Base-by-base conservation (phyloP, 2,113 vertebrate genomes). In the Herpailurus yagouaroundi region DNA sequence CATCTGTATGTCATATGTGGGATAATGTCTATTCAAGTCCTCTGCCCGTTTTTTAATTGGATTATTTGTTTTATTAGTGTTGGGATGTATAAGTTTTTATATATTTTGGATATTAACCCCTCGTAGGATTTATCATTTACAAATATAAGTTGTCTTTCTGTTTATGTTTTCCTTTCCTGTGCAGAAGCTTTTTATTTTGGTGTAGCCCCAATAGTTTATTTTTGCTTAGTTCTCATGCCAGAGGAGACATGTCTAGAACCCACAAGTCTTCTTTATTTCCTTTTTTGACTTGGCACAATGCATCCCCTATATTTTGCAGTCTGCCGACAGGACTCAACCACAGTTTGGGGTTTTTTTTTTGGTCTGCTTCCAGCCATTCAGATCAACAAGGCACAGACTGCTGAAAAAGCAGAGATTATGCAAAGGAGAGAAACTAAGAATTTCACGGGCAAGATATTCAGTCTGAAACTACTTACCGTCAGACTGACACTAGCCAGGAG, bases 391-490 rank as follows among this genome's bases (percentile, higher is more conserved):
- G 31, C 31, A 92, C 33, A 73, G 7, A 83, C 45, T 79, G 23
- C 33, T 66, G 79, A 73, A 73, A 88, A 94, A 81, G 73, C 52
- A 95, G 50, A 71, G 57, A n/a, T 60, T 38, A 66, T 60, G 60
- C 64, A 36, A 77, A 89, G 8, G 4, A 8, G 10, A 80, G 36
- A 71, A n/a, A 38, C 2, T 29, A 71, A 52, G 66, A 18, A 18
- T 60, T 41, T 84, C 50, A 48, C 48, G 18, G 48, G 31, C 81
- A 81, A 71, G 76, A 84, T 19, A 4, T 8, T 84, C 9, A 33
- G 3, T 57, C 77, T 33, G 38, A 81, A 92, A 55, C 27, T 45
- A 69, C 96, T 96, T 89, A 97, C 96, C 8, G n/a, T 89, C 38
- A 95, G 63, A 33, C 82, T 68, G 45, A 55, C 27, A 1, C 29